phyloP scores from a whole-genome alignment of 2,888 invertebrate species.

The Hypomecis atomaria region DNA sequence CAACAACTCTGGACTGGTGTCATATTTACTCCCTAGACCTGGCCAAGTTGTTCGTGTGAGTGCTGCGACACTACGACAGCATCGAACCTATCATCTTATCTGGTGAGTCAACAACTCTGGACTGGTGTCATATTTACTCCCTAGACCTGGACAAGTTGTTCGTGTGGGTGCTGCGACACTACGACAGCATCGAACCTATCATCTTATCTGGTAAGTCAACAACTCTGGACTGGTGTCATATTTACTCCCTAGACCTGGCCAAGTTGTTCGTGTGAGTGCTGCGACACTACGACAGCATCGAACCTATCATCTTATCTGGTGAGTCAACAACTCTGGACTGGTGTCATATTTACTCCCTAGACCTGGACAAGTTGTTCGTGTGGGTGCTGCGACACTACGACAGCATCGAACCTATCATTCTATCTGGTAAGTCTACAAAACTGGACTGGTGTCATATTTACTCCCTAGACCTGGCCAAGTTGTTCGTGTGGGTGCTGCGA shows the following conservation, averaged over 20 bases:
- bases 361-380: slow-evolving; percentile 95
- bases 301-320: slow-evolving; percentile 98
- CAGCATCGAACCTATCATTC: slow-evolving; percentile 96
- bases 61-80: slow-evolving; percentile 92
- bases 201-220: slow-evolving; percentile 92
- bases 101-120: slow-evolving; percentile 80
- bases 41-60: slow-evolving; percentile 96
- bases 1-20: background rate
- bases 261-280: slow-evolving; percentile 96
- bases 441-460: too few relatives aligned
- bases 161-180: slow-evolving; percentile 95
- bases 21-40: slow-evolving; percentile 90
- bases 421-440: slow-evolving; percentile 88
- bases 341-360: too few relatives aligned
- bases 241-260: slow-evolving; percentile 97
- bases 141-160: slow-evolving; percentile 95
- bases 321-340: slow-evolving; percentile 35
- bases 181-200: slow-evolving; percentile 96
- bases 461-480: slow-evolving; percentile 95
- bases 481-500: slow-evolving; percentile 96
- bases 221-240: too few relatives aligned
- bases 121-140: too few relatives aligned
- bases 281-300: slow-evolving; percentile 92
- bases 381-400: slow-evolving; percentile 96
- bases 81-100: slow-evolving; percentile 98